These are phyloP conservation scores for Eupithecia dodoneata DNA, from an alignment of 2,888 invertebrate genomes.

Conservation along the genomic window DNA sequence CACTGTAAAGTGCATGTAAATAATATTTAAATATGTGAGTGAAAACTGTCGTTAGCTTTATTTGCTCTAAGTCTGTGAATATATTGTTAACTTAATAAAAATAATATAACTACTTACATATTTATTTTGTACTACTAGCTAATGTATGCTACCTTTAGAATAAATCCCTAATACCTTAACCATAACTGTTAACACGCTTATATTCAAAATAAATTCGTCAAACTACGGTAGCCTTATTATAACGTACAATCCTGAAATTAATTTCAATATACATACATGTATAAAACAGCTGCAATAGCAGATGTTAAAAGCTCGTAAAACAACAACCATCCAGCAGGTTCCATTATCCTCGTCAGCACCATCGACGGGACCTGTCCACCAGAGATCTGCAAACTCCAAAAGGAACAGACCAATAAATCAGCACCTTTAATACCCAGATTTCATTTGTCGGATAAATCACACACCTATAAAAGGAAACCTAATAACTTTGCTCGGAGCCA, in stretches of 20 bases:
- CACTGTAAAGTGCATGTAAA: background rate
- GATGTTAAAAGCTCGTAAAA: background rate
- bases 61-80: no score
- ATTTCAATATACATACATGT: background rate
- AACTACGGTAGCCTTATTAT: no score
- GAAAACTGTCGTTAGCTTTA: no score
- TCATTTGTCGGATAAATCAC: slow-evolving; percentile 17
- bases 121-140: no score
- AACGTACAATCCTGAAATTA: background rate
- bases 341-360: background rate
- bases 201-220: no score
- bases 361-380: background rate
- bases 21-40: no score
- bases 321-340: background rate
- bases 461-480: slow-evolving; percentile 25
- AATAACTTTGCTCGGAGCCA: slow-evolving; percentile 18
- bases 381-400: slow-evolving; percentile 4
- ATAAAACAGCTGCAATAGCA: background rate
- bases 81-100: no score
- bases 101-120: no score
- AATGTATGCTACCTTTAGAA: background rate
- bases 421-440: slow-evolving; percentile 15
- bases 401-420: slow-evolving; percentile 6
- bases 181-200: no score
- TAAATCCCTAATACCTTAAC: background rate